Percentiles rank a stretch among this genome's conserved stretches.
Conservation (phyloP, 37 sponge, comb jelly and placozoan genomes). For the Oscarella lobularis region DNA sequence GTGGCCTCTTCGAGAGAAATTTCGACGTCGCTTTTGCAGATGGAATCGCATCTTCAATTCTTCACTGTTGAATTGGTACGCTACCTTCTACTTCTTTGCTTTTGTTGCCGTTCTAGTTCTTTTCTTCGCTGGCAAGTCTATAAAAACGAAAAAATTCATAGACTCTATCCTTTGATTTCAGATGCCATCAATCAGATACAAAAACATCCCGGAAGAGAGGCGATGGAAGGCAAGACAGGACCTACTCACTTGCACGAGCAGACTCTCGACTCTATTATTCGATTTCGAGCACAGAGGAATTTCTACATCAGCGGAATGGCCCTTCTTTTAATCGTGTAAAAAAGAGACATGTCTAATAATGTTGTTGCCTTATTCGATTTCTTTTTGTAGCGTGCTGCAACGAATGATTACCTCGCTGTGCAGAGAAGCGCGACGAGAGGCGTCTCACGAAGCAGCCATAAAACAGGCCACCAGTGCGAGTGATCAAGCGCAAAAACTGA, state of each 20-base stretch:
- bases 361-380: neutral
- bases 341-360: neutral
- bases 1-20: neutral
- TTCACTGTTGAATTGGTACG: neutral
- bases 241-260: neutral
- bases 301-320: conserved; percentile 85
- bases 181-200: conserved; percentile 15
- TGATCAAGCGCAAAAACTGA: conserved; percentile 16
- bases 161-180: conserved; percentile 4
- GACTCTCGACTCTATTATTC: conserved; percentile 5
- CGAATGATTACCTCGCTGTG: conserved; percentile 35
- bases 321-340: conserved; percentile 76
- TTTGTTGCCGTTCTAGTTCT: conserved; percentile 5
- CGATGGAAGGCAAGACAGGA: conserved; percentile 6
- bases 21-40: neutral
- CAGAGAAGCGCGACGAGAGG: conserved; percentile 35
- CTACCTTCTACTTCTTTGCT: neutral
- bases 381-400: conserved; percentile 37
- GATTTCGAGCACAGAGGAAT: conserved; percentile 81
- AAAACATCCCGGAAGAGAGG: conserved; percentile 9
- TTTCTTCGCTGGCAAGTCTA: conserved; percentile 4
- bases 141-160: neutral
- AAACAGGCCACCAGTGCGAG: conserved; percentile 44
- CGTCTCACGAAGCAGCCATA: conserved; percentile 41
- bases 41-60: conserved; percentile 20